These are phyloP conservation scores for Leptodactylus fallax DNA, from an alignment of 2,797 vertebrate species.

Conservation along the genomic window DNA sequence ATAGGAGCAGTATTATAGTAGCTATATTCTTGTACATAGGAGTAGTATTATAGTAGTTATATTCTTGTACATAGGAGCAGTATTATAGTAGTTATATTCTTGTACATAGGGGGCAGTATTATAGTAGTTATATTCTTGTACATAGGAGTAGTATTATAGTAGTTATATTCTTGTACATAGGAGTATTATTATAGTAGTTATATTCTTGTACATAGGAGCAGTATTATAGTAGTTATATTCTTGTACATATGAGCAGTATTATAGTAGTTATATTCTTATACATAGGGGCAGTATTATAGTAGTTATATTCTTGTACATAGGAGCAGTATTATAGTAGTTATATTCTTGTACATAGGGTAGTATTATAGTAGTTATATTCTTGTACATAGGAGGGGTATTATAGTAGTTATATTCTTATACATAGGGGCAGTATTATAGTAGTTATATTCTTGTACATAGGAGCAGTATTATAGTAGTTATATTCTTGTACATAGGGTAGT, in stretches of 20 bases:
- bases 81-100: conserved; percentile 3
- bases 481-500: background rate
- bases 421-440: background rate
- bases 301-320: background rate
- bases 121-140: conserved; percentile 16
- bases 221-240: conserved; percentile 21
- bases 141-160: conserved; percentile 5
- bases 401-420: too few relatives aligned
- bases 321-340: background rate
- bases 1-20: background rate
- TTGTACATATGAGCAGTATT: conserved; percentile 10
- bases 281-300: background rate
- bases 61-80: conserved; percentile 5
- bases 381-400: background rate
- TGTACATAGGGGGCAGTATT: background rate
- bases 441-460: conserved; percentile 1
- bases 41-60: conserved; percentile 13
- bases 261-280: background rate
- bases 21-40: conserved; percentile 4
- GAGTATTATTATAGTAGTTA: background rate
- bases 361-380: conserved; percentile 16
- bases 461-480: background rate
- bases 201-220: background rate
- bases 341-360: background rate
- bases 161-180: conserved; percentile 6